These are phyloP conservation scores for Drosophila orosa DNA, from an alignment of 1,140 invertebrate genomes.

Conservation along the genomic window DNA sequence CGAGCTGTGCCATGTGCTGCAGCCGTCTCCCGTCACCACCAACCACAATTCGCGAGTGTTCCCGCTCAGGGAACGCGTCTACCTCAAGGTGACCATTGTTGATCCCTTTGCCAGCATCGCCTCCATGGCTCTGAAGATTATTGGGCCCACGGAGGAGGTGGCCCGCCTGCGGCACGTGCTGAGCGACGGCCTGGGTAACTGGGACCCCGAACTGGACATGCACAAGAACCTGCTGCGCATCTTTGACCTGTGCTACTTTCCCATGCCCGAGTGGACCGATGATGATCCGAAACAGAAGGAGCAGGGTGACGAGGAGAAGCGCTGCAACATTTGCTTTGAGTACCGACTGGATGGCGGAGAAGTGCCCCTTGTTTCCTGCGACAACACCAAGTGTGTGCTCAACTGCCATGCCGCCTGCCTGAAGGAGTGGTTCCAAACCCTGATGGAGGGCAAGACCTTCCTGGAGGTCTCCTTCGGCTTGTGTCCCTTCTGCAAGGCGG, in stretches of 20 bases:
- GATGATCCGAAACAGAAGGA: constrained; percentile 20
- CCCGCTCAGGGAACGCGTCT: constrained; percentile 65
- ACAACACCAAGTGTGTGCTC: constrained; percentile 69
- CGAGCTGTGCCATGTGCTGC: constrained; percentile 75
- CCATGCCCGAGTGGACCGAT: constrained; percentile 59
- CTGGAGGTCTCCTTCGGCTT: constrained; percentile 69
- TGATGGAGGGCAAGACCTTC: constrained; percentile 72
- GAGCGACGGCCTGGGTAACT: constrained; percentile 69
- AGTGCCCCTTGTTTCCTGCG: constrained; percentile 79
- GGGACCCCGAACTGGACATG: constrained; percentile 76
- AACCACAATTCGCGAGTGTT: constrained; percentile 74
- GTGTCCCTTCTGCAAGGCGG: constrained; percentile 81
- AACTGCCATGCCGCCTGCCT: constrained; percentile 77
- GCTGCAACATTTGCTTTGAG: constrained; percentile 76
- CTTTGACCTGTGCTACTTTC: constrained; percentile 79
- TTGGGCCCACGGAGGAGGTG: constrained; percentile 76
- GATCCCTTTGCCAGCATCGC: constrained; percentile 67
- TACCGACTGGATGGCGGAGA: constrained; percentile 70
- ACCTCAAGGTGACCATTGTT: constrained; percentile 62
- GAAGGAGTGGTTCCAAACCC: constrained; percentile 78
- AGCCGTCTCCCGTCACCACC: constrained; percentile 64
- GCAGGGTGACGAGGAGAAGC: constrained; percentile 41
- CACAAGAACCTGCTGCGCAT: constrained; percentile 79
- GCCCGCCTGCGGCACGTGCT: constrained; percentile 59
- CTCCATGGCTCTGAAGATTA: constrained; percentile 68